Percentiles rank a stretch among this genome's conserved stretches.
Conservation (phyloP, 2,113 vertebrate species). For the Conger conger region DNA sequence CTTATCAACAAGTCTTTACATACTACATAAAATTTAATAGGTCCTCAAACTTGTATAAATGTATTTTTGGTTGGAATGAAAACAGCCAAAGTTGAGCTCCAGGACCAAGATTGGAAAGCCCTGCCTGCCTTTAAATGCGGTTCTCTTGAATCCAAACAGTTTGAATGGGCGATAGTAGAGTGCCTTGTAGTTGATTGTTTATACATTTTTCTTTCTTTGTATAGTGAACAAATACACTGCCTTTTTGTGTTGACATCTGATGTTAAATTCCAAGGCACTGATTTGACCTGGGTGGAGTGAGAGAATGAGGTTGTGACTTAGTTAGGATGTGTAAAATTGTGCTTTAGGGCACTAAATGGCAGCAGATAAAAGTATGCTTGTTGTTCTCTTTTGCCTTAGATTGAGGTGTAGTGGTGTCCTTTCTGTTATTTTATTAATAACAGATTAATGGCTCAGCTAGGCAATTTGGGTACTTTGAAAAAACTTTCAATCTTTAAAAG, state of each 20-base stretch:
- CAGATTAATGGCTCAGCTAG: no score
- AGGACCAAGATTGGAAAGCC: background rate
- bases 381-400: background rate
- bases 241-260: background rate
- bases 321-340: constrained; percentile 8
- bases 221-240: background rate
- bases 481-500: background rate
- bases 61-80: background rate
- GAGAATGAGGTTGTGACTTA: constrained; percentile 19
- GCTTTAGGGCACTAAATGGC: constrained; percentile 10
- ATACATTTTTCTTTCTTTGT: background rate
- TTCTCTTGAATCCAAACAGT: background rate
- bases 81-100: background rate
- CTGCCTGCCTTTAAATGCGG: background rate
- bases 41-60: background rate
- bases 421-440: background rate
- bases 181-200: background rate
- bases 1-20: no score
- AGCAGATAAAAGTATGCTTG: constrained; percentile 13
- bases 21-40: background rate
- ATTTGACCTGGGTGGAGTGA: background rate
- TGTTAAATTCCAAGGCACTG: constrained; percentile 3
- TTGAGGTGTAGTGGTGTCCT: background rate
- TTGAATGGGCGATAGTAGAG: background rate
- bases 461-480: background rate